Conservation (phyloP, 2,888 invertebrate genomes). For the Slavum lentiscoides region DNA sequence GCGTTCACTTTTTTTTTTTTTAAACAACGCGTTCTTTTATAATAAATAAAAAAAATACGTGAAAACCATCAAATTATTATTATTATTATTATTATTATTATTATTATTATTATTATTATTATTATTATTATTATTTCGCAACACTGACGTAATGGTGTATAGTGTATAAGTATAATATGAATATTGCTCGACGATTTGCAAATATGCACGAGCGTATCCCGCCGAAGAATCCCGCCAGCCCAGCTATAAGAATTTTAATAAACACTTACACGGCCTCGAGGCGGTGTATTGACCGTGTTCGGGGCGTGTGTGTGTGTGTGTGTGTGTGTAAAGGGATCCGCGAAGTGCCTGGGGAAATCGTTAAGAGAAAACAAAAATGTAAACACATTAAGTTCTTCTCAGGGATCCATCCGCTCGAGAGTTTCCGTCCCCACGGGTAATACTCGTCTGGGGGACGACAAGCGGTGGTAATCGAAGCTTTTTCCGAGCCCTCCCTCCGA, state of each 20-base stretch:
- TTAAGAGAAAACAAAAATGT: conserved; percentile 1
- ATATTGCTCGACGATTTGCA: conserved; percentile 14
- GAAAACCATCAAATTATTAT: too few relatives aligned
- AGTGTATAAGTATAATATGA: too few relatives aligned
- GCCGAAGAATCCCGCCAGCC: not conserved
- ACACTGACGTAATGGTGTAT: too few relatives aligned
- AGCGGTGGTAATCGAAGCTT: conserved; percentile 22
- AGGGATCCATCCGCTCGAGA: not conserved
- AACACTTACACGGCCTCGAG: conserved; percentile 1
- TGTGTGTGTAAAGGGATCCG: not conserved
- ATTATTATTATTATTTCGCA: too few relatives aligned
- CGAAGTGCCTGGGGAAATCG: conserved; percentile 31
- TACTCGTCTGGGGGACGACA: too few relatives aligned
- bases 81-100: too few relatives aligned
- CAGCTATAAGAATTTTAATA: conserved; percentile 27
- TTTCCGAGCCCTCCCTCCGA: not conserved
- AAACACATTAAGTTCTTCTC: conserved; percentile 40
- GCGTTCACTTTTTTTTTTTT: too few relatives aligned
- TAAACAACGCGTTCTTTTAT: too few relatives aligned
- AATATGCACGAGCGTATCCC: not conserved
- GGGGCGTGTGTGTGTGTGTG: not conserved
- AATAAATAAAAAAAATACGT: too few relatives aligned
- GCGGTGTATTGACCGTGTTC: conserved; percentile 5
- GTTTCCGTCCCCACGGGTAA: conserved; percentile 4
- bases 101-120: too few relatives aligned